Conservation (phyloP, 1,140 invertebrate species). For the Bombus balteatus region DNA sequence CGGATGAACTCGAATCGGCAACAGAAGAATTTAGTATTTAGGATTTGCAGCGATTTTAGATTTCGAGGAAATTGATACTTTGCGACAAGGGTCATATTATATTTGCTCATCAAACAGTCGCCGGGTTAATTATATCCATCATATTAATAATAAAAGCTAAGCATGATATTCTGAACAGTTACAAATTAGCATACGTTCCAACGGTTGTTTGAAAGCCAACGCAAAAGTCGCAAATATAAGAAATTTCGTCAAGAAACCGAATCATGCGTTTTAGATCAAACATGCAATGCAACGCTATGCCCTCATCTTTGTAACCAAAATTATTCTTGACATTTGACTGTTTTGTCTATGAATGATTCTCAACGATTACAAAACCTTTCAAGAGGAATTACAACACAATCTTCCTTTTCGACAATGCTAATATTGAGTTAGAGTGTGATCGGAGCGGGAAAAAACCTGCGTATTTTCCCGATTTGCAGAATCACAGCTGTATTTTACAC, state of each 20-base stretch:
- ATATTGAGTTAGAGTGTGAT: neutral
- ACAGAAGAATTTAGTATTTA: too few relatives aligned
- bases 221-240: neutral
- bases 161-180: neutral
- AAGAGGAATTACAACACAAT: neutral
- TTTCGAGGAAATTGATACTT: too few relatives aligned
- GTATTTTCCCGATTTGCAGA: conserved; percentile 2
- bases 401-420: neutral
- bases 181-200: neutral
- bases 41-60: too few relatives aligned
- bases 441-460: neutral
- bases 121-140: neutral
- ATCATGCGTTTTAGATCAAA: conserved; percentile 9
- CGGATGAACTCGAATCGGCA: too few relatives aligned
- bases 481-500: neutral
- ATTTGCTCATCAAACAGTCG: neutral
- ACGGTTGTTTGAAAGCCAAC: neutral
- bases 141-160: neutral
- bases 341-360: neutral
- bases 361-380: neutral
- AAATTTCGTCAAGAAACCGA: neutral
- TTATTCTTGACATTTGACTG: neutral
- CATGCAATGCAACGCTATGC: neutral
- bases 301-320: neutral
- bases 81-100: too few relatives aligned